Percentiles rank a stretch among this genome's conserved stretches.
Evolutionary conservation across 1,140 invertebrate genomes (phyloP).

Genomic region (Tetragnatha versicolor): DNA sequence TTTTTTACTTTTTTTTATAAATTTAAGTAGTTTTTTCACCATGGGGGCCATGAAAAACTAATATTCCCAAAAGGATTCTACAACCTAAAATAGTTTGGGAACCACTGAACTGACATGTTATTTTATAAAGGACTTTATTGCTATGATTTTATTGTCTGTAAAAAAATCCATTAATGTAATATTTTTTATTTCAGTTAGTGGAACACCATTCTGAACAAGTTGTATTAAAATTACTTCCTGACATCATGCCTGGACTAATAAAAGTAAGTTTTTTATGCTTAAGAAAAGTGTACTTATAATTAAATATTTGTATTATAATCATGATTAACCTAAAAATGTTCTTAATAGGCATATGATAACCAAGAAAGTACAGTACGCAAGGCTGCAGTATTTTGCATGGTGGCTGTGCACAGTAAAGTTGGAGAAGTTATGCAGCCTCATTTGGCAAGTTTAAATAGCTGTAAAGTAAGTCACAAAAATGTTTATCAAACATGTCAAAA

Average conservation of each 20-base stretch:
- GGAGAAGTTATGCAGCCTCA: slow-evolving; percentile 82
- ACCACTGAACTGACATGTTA: too few relatives aligned
- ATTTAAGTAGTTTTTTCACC: too few relatives aligned
- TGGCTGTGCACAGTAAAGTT: slow-evolving; percentile 84
- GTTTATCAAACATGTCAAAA: neutral
- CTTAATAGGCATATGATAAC: slow-evolving; percentile 81
- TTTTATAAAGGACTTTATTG: too few relatives aligned
- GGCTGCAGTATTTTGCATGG: slow-evolving; percentile 94
- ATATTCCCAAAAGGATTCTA: too few relatives aligned
- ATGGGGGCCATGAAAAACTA: too few relatives aligned
- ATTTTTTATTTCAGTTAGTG: slow-evolving; percentile 57
- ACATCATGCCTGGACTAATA: slow-evolving; percentile 86
- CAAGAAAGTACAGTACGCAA: slow-evolving; percentile 88
- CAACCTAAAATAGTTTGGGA: too few relatives aligned
- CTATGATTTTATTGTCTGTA: too few relatives aligned
- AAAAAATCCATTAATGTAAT: too few relatives aligned
- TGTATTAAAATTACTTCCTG: slow-evolving; percentile 74
- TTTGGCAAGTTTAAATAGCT: slow-evolving; percentile 78
- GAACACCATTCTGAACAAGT: slow-evolving; percentile 65
- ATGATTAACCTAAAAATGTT: neutral
- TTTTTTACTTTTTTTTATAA: too few relatives aligned
- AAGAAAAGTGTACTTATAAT: neutral
- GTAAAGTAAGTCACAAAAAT: slow-evolving; percentile 70
- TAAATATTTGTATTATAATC: neutral
- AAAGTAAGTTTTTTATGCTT: slow-evolving; percentile 68